Evolutionary conservation across 2,888 invertebrate species (phyloP), one percentile per base, ranked within the genome.

Genomic region (Conomelus anceps): DNA sequence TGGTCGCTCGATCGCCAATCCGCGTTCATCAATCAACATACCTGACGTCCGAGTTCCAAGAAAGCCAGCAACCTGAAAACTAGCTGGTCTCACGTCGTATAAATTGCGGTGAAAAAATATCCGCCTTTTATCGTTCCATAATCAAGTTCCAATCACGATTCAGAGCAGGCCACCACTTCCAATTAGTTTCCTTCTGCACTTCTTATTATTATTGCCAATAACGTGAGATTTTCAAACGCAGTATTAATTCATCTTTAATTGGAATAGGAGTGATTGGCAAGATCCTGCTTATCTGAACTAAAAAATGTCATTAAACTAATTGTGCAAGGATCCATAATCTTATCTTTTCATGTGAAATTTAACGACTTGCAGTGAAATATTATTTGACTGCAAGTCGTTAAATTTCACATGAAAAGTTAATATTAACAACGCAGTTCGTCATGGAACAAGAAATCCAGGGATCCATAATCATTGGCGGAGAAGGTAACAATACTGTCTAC

Each of bases 11-110:
- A 26, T 86, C 86, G n/a, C 1, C 63, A n/a, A 13, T 26, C 22
- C 86, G 29, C 26, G 24, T 86, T 22, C 29, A 86, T 86, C 86
- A 86, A 86, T 86, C 86, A 86, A 63, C 63, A 63, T 63, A 63
- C 63, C 63, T 63, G 63, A n/a, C 63, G 63, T 63, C 63, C 63
- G 63, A 63, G 63, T 63, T 41, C 41, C 41, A 41, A 17, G 41
- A 41, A 41, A 41, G 41, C 63, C 34, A 17, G 17, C 13, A 17
- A 17, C 34, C 63, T n/a, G n/a, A 63, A 20, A 63, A 13, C 63
- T 63, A 63, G 63, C 63, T 63, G 63, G 0, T 63, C 63, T 63
- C 63, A 63, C 63, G 63, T 63, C 63, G 63, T n/a, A 63, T 63
- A 63, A 63, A 63, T 63, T 63, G 63, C 63, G 63, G 3, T 63